Conservation (phyloP, 1,140 invertebrate species). For the Drosophila jambulina region DNA sequence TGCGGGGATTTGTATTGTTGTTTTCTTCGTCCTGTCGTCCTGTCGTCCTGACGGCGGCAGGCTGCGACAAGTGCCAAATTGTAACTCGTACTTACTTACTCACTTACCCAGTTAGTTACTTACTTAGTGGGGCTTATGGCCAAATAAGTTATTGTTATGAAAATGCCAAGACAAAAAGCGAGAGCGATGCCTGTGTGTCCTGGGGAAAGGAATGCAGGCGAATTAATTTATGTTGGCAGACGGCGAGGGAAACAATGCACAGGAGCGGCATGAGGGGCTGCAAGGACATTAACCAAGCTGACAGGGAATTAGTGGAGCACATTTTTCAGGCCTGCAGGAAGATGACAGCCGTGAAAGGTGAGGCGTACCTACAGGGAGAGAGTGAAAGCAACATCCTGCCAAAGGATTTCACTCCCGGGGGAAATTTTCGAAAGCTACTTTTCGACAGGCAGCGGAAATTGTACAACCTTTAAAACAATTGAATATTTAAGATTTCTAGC, state of each 20-base stretch:
- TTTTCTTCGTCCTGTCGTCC: conserved; percentile 7
- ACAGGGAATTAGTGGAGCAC: conserved; percentile 53
- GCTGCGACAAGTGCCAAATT: conserved; percentile 65
- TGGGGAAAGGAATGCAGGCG: conserved; percentile 32
- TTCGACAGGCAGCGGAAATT: conserved; percentile 1
- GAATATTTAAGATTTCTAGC: background rate
- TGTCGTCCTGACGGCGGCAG: background rate
- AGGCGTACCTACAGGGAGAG: background rate
- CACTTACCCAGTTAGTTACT: conserved; percentile 68
- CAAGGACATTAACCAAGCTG: conserved; percentile 50
- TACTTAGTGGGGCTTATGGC: conserved; percentile 52
- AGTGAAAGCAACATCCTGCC: background rate
- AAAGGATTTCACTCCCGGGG: background rate
- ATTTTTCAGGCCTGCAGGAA: conserved; percentile 39
- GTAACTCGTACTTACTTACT: conserved; percentile 33
- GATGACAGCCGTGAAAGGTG: conserved; percentile 41
- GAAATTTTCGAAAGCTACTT: conserved; percentile 7
- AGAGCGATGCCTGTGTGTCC: background rate
- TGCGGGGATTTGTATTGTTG: conserved; percentile 17
- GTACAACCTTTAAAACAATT: too few species aligned
- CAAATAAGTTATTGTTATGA: conserved; percentile 56
- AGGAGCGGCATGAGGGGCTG: conserved; percentile 3
- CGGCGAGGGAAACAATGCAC: conserved; percentile 10
- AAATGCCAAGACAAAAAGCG: conserved; percentile 33
- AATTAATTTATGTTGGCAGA: conserved; percentile 53